phyloP scores from a whole-genome alignment of 2,113 vertebrate genomes.

The Phalacrocorax brasilianus region DNA sequence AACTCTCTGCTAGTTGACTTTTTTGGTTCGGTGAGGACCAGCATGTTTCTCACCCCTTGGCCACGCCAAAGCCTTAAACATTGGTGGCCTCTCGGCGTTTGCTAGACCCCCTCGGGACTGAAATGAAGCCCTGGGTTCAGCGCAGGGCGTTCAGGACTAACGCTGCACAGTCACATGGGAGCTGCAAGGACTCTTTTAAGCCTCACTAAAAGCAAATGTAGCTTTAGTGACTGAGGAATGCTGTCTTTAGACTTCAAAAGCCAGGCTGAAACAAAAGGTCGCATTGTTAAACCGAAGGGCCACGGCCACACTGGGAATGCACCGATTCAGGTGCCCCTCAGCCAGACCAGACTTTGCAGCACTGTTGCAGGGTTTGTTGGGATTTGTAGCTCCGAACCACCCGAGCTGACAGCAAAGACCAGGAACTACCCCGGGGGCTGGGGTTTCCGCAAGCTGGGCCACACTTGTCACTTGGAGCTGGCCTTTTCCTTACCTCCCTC shows the following conservation, averaged over 20 bases:
- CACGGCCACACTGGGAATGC: not conserved
- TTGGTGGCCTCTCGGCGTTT: rapidly evolving
- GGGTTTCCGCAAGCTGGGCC: not conserved
- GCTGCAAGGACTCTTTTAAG: not conserved
- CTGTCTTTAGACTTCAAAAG: not conserved
- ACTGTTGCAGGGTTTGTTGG: not conserved
- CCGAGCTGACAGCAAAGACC: not conserved
- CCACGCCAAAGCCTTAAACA: not conserved
- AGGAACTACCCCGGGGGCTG: not conserved
- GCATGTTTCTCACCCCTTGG: not conserved
- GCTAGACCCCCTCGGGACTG: rapidly evolving
- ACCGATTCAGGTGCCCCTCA: not conserved
- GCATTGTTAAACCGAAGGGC: not conserved
- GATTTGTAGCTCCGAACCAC: not conserved
- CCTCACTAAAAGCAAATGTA: not conserved
- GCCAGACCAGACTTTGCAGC: not conserved
- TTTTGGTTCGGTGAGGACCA: not conserved
- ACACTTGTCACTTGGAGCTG: not conserved
- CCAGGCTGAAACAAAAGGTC: not conserved
- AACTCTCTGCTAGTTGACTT: not conserved
- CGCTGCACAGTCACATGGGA: not conserved
- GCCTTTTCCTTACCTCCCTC: not conserved
- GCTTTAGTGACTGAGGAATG: not conserved
- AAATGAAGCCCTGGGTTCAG: not conserved
- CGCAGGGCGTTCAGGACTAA: not conserved